Percentiles rank a stretch among this genome's conserved stretches.
These are phyloP conservation scores for Doryteuthis pealeii DNA, from an alignment of 1,140 invertebrate genomes.

Conservation along the genomic window DNA sequence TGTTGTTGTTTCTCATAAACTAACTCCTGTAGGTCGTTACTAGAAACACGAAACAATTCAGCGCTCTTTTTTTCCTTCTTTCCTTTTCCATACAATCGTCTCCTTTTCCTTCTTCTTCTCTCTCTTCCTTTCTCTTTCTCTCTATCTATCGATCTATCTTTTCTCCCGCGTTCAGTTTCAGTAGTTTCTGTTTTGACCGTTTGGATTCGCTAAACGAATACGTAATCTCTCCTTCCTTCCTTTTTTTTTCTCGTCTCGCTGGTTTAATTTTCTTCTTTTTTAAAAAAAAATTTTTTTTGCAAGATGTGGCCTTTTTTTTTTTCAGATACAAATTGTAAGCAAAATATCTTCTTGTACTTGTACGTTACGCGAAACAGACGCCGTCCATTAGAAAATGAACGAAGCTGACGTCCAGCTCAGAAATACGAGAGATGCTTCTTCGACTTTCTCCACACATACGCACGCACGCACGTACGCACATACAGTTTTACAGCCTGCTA, in stretches of 20 bases:
- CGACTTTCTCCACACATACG: background rate
- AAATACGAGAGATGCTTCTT: background rate
- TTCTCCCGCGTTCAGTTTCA: background rate
- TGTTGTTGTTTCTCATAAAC: too few relatives aligned
- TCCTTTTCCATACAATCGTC: background rate
- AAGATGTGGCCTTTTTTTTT: background rate
- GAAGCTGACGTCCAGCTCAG: background rate
- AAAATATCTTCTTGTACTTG: background rate
- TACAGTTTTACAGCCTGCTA: too few relatives aligned
- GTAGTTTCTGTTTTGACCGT: too few relatives aligned
- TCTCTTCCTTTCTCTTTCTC: background rate
- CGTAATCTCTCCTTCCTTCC: background rate
- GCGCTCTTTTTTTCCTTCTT: background rate
- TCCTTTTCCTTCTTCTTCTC: background rate
- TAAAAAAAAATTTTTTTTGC: background rate
- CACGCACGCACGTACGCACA: background rate
- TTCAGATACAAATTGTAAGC: background rate
- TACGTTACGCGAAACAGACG: background rate
- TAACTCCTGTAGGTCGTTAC: too few relatives aligned
- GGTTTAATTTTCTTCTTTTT: background rate
- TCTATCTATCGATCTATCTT: background rate
- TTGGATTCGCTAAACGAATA: background rate
- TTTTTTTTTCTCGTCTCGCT: too few relatives aligned
- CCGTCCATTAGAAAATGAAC: background rate
- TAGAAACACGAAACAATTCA: too few relatives aligned